Evolutionary conservation across 2,113 vertebrate species (phyloP).

Genomic region (Microcebus tavaratra): DNA sequence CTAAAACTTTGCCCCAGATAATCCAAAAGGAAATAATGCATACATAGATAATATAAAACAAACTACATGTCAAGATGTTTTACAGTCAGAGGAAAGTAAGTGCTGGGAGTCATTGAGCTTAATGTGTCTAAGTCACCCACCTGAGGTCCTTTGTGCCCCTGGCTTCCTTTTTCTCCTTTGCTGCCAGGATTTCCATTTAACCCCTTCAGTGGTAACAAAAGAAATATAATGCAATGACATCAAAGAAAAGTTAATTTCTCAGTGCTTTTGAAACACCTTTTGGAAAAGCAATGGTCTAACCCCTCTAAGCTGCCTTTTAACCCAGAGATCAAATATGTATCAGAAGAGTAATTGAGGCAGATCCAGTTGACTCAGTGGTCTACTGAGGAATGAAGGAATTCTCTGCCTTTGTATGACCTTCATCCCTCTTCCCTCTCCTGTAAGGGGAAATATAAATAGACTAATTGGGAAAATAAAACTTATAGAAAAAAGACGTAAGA

Average conservation of each 20-base stretch:
- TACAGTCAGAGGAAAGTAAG: background rate
- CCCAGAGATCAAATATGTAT: background rate
- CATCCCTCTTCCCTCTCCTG: background rate
- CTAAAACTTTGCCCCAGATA: background rate
- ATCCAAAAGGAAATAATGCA: background rate
- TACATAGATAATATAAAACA: background rate
- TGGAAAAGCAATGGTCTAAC: background rate
- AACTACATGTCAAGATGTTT: background rate
- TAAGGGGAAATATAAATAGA: background rate
- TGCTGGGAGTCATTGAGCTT: background rate
- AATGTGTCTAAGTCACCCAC: conserved; percentile 32
- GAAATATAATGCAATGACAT: background rate
- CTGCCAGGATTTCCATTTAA: conserved; percentile 15
- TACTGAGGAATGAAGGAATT: background rate
- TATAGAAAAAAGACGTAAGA: background rate
- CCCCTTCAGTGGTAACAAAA: conserved; percentile 47
- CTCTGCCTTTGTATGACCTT: background rate
- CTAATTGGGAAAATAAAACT: background rate
- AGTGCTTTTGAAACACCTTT: background rate
- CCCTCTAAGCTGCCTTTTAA: background rate
- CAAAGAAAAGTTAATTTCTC: background rate
- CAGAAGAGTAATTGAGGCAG: background rate
- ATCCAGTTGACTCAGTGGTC: background rate
- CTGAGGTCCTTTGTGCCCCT: conserved; percentile 60
- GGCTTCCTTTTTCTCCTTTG: conserved; percentile 67